These are phyloP conservation scores for Microctonus brassicae DNA, from an alignment of 2,888 invertebrate species.

Conservation along the genomic window DNA sequence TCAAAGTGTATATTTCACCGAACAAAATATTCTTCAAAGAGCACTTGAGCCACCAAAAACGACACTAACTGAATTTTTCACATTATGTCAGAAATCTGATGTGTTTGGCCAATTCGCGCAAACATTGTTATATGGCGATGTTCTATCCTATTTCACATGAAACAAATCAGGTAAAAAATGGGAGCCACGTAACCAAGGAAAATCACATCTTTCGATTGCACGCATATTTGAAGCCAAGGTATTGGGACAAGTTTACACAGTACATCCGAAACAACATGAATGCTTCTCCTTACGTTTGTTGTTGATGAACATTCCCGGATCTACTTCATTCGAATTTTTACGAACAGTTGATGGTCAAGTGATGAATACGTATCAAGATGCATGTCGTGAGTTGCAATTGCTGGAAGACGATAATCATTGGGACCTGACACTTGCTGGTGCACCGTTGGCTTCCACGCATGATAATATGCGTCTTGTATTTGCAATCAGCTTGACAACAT, in stretches of 20 bases:
- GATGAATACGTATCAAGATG: conserved; percentile 64
- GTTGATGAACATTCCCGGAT: conserved; percentile 56
- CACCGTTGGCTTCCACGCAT: too few species aligned
- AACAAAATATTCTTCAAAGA: conserved; percentile 33
- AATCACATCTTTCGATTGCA: conserved; percentile 44
- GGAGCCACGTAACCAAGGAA: conserved; percentile 46
- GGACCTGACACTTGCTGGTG: conserved; percentile 47
- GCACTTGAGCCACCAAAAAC: too few species aligned
- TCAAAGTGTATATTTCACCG: conserved; percentile 1
- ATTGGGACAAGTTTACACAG: conserved; percentile 55
- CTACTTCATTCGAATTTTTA: conserved; percentile 57
- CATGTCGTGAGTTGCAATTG: conserved; percentile 57
- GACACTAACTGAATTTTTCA: too few species aligned
- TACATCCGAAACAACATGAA: conserved; percentile 55
- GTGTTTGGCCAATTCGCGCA: too few species aligned
- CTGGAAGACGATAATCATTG: conserved; percentile 57
- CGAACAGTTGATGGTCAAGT: conserved; percentile 63
- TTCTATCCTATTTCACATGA: conserved; percentile 40
- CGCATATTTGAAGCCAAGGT: conserved; percentile 45
- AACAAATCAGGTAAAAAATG: conserved; percentile 30
- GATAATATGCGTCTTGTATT: conserved; percentile 52
- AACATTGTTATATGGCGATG: conserved; percentile 35
- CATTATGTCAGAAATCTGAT: conserved; percentile 23
- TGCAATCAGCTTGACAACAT: conserved; percentile 42
- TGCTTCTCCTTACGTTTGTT: conserved; percentile 59